Evolutionary conservation across 2,888 invertebrate species (phyloP).

Genomic region (Spisula solida): DNA sequence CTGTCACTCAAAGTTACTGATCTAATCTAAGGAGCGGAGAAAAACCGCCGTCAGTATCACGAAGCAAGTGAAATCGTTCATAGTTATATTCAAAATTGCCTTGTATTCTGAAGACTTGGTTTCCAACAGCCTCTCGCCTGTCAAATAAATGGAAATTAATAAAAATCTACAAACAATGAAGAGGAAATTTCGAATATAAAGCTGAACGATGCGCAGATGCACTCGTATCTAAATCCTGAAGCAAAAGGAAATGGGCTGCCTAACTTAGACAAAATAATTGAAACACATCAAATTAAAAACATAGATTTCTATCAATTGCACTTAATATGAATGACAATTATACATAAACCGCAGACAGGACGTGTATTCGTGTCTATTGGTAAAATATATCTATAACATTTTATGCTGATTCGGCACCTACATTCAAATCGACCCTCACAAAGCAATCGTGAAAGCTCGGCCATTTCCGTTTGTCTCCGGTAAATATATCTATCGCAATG

Average conservation of each 20-base stretch:
- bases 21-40: not conserved
- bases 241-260: not conserved
- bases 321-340: too few relatives aligned
- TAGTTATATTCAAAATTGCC: not conserved
- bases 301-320: too few relatives aligned
- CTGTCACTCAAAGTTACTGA: not conserved
- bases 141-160: slow-evolving; percentile 19
- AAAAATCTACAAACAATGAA: not conserved
- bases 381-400: too few relatives aligned
- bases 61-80: not conserved
- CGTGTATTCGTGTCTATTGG: too few relatives aligned
- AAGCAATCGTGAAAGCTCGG: too few relatives aligned
- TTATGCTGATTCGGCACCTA: too few relatives aligned
- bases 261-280: not conserved
- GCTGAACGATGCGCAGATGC: not conserved
- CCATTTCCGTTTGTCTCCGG: too few relatives aligned
- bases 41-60: not conserved
- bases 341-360: too few relatives aligned
- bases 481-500: too few relatives aligned
- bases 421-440: too few relatives aligned
- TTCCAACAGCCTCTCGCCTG: not conserved
- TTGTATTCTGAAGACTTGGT: not conserved
- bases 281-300: not conserved
- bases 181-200: not conserved
- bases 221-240: not conserved